These are phyloP conservation scores for Spermophilus dauricus DNA, from an alignment of 2,113 vertebrate species.

Conservation along the genomic window DNA sequence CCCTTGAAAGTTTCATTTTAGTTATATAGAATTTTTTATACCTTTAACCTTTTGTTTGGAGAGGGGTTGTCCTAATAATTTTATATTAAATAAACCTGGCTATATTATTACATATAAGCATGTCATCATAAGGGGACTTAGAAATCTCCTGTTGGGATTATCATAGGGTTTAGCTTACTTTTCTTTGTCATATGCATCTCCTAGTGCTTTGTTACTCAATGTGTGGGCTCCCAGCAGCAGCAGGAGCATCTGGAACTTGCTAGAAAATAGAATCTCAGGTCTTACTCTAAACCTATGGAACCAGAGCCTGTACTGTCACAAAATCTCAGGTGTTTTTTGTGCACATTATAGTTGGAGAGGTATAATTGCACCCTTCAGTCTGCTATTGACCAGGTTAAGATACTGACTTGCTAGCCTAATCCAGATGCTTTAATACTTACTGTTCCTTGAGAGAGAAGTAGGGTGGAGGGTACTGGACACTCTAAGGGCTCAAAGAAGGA, in stretches of 20 bases:
- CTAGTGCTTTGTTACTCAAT: background rate
- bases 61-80: background rate
- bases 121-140: background rate
- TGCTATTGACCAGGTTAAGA: accelerated
- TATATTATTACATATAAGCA: background rate
- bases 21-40: background rate
- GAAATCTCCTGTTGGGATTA: background rate
- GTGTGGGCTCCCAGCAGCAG: background rate
- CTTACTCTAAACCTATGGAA: background rate
- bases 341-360: background rate
- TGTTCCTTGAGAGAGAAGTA: background rate
- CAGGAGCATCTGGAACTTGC: background rate
- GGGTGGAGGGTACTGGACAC: background rate
- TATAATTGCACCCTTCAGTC: background rate
- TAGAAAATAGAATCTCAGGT: background rate
- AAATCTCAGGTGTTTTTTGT: background rate
- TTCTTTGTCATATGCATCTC: background rate
- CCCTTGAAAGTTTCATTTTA: background rate
- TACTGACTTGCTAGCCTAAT: too few relatives aligned
- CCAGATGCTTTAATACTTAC: background rate
- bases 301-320: background rate
- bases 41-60: background rate
- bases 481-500: too few relatives aligned
- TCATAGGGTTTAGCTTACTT: background rate
- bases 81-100: background rate